Evolutionary conservation across 2,113 vertebrate genomes (phyloP).

Genomic region (Lepisosteus osseus): DNA sequence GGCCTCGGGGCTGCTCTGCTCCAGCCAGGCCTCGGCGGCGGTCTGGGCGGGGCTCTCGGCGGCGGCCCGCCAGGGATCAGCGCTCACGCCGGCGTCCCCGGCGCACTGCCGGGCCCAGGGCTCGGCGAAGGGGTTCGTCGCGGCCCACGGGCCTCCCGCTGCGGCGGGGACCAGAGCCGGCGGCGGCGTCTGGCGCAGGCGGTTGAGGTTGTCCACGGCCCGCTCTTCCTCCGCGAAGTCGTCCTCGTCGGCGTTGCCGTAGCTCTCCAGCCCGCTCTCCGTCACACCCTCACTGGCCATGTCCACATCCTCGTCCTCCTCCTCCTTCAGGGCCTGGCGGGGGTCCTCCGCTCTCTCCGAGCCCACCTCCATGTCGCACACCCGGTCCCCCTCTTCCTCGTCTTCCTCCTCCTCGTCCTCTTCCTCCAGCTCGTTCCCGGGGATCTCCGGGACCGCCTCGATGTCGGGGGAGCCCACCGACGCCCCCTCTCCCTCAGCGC

Average conservation of each 20-base stretch:
- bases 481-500: slow-evolving; percentile 58
- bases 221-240: slow-evolving; percentile 65
- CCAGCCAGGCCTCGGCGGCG: slow-evolving; percentile 40
- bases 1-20: slow-evolving; percentile 7
- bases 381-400: slow-evolving; percentile 47
- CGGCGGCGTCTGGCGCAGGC: slow-evolving; percentile 31
- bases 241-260: slow-evolving; percentile 67
- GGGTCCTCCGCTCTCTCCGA: slow-evolving; percentile 61
- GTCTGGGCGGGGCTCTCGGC: slow-evolving; percentile 39
- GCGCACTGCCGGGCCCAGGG: slow-evolving; percentile 55
- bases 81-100: slow-evolving; percentile 43
- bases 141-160: slow-evolving; percentile 53
- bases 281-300: slow-evolving; percentile 73
- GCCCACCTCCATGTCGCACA: slow-evolving; percentile 71
- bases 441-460: slow-evolving; percentile 66
- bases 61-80: slow-evolving; percentile 42
- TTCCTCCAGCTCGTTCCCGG: slow-evolving; percentile 58
- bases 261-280: slow-evolving; percentile 70
- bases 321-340: slow-evolving; percentile 54
- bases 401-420: slow-evolving; percentile 54
- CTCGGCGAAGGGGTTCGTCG: slow-evolving; percentile 47
- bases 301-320: slow-evolving; percentile 69
- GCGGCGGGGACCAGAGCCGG: slow-evolving; percentile 40
- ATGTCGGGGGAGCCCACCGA: slow-evolving; percentile 64
- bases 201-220: slow-evolving; percentile 61